phyloP scores from a whole-genome alignment of 2,113 vertebrate genomes.

The Gobius niger region DNA sequence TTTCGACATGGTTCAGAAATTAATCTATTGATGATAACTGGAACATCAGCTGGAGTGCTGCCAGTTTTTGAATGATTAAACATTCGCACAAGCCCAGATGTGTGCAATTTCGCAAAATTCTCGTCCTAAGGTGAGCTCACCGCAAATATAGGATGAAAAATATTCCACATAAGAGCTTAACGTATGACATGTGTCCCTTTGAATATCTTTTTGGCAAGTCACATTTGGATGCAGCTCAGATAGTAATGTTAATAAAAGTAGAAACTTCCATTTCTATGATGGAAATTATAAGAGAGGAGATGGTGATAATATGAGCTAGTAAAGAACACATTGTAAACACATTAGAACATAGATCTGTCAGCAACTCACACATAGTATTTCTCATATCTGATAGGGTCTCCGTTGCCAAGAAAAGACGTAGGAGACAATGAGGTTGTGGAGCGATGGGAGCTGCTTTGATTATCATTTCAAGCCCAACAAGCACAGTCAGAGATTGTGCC shows the following conservation, averaged over 20 bases:
- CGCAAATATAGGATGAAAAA: neutral
- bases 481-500: neutral
- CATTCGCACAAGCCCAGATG: no score
- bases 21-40: no score
- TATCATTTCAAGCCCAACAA: conserved; percentile 5
- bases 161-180: neutral
- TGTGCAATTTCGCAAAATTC: no score
- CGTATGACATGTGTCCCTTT: neutral
- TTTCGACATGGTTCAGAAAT: no score
- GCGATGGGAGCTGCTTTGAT: neutral
- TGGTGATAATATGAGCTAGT: conserved; percentile 10
- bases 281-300: neutral
- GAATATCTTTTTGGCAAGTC: no score
- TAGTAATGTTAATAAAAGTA: no score
- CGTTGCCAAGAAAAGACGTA: neutral
- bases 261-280: neutral
- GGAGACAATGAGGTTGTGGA: neutral
- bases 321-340: conserved; percentile 19
- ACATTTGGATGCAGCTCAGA: no score
- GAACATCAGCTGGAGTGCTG: no score
- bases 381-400: conserved; percentile 11
- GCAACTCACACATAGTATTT: neutral
- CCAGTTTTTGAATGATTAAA: no score
- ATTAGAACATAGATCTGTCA: neutral
- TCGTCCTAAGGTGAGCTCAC: neutral